Evolutionary conservation across 2,113 vertebrate genomes (phyloP).

Genomic region (Jaculus jaculus): DNA sequence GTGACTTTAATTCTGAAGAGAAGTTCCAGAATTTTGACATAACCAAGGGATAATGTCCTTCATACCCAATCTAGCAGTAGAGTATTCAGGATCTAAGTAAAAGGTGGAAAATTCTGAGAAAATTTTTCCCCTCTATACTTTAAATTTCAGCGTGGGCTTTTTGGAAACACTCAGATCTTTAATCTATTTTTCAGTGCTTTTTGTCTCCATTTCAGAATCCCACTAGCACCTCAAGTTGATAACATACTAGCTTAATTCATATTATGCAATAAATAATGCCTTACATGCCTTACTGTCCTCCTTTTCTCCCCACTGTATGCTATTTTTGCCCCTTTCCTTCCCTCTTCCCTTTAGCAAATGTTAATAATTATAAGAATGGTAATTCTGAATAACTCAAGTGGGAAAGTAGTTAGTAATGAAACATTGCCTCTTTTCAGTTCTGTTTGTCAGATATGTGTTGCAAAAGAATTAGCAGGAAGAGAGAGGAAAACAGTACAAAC

Average conservation of each 20-base stretch:
- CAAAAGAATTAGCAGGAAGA: not conserved
- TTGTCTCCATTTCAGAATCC: constrained; percentile 62
- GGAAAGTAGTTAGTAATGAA: constrained; percentile 75
- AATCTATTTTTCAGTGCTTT: constrained; percentile 72
- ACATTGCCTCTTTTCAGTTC: constrained; percentile 54
- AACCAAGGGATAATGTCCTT: not conserved
- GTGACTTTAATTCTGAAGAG: too few relatives aligned
- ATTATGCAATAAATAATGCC: constrained; percentile 24
- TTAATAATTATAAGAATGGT: constrained; percentile 57
- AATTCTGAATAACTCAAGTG: constrained; percentile 63
- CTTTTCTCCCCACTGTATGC: not conserved
- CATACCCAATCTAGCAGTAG: not conserved
- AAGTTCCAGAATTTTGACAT: not conserved
- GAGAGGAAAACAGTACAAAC: not conserved
- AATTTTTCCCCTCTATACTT: not conserved
- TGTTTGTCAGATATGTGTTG: constrained; percentile 66
- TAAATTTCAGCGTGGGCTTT: constrained; percentile 54
- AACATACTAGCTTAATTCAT: constrained; percentile 32
- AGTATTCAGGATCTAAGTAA: not conserved
- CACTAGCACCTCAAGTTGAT: constrained; percentile 44
- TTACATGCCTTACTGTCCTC: not conserved
- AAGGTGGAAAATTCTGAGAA: constrained; percentile 6
- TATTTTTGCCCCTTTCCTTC: not conserved
- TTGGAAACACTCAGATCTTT: constrained; percentile 50
- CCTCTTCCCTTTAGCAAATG: not conserved